Conservation (phyloP, 2,888 invertebrate genomes). For the Halocaridina rubra region DNA sequence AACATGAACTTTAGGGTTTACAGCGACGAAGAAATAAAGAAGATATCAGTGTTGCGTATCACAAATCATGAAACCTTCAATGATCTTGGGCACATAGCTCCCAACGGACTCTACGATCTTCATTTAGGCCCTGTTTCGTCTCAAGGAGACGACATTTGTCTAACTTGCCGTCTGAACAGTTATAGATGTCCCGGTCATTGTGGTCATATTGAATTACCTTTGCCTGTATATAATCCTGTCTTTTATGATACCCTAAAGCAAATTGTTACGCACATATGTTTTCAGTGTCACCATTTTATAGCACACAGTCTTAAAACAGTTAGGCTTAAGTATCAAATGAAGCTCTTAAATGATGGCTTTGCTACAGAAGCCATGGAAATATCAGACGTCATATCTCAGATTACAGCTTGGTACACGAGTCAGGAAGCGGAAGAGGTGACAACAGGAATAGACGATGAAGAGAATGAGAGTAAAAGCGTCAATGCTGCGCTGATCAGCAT, state of each 20-base stretch:
- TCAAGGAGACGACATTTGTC: constrained; percentile 78
- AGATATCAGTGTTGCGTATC: constrained; percentile 71
- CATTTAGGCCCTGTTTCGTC: constrained; percentile 76
- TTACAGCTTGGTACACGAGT: neutral
- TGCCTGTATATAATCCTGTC: constrained; percentile 91
- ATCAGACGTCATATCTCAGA: constrained; percentile 70
- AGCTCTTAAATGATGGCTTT: constrained; percentile 80
- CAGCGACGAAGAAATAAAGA: constrained; percentile 32
- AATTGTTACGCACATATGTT: constrained; percentile 75
- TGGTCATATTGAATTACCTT: constrained; percentile 91
- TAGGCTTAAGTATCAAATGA: constrained; percentile 77
- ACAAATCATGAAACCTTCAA: constrained; percentile 84
- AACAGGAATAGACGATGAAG: neutral
- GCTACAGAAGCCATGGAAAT: constrained; percentile 78
- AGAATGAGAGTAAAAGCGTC: neutral
- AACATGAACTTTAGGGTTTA: constrained; percentile 41
- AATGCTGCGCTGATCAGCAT: neutral
- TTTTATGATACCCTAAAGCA: constrained; percentile 81
- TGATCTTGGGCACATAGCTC: constrained; percentile 81
- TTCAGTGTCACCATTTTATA: constrained; percentile 72
- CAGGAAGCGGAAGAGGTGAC: neutral
- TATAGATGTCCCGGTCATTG: constrained; percentile 89
- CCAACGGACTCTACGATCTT: constrained; percentile 92
- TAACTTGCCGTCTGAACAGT: constrained; percentile 79
- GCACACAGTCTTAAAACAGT: neutral